A percentile compares a stretch with the other conserved stretches of the same genome.
phyloP scores from a whole-genome alignment of 2,113 vertebrate genomes.

The Ascaphus truei region DNA sequence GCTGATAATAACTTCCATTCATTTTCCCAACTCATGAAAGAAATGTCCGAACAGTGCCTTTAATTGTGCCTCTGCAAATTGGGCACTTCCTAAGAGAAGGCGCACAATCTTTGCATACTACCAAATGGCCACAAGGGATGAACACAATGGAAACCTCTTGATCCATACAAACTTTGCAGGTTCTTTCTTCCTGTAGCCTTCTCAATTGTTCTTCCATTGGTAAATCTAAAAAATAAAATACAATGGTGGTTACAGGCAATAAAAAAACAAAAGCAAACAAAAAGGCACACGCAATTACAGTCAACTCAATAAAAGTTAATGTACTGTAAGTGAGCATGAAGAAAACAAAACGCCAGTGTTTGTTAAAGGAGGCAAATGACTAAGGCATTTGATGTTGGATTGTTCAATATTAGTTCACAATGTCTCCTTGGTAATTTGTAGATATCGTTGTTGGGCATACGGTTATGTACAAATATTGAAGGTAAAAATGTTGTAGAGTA shows the following conservation, averaged over 20 bases:
- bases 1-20: no score
- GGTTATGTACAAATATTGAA: no score
- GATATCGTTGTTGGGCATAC: no score
- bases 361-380: no score
- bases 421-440: no score
- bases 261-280: no score
- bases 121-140: conserved; percentile 79
- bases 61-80: conserved; percentile 76
- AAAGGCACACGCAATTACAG: no score
- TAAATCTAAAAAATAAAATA: conserved; percentile 55
- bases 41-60: conserved; percentile 78
- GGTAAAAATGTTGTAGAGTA: neutral
- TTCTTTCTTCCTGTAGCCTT: conserved; percentile 75
- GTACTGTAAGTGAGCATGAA: no score
- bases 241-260: neutral
- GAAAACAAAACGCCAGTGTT: no score
- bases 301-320: no score
- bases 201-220: conserved; percentile 76
- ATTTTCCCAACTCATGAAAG: conserved; percentile 53
- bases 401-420: no score
- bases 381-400: no score
- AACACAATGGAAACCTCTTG: conserved; percentile 79
- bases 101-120: conserved; percentile 78
- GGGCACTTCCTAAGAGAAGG: conserved; percentile 77
- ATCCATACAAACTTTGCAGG: conserved; percentile 84